Conservation (phyloP, 2,113 vertebrate genomes). For the Muntiacus muntjak region DNA sequence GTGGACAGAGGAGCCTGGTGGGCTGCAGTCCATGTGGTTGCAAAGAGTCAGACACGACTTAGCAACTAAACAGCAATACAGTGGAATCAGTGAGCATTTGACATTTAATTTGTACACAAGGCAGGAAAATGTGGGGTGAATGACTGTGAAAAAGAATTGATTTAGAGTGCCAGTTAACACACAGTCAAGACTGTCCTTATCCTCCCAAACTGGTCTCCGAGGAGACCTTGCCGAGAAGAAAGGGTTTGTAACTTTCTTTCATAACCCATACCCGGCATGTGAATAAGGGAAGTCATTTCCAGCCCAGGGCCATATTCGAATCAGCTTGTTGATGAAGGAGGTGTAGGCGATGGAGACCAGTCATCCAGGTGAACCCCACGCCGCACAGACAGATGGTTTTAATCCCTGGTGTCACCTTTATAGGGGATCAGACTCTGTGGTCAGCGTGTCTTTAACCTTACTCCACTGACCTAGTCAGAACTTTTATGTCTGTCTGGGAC, state of each 20-base stretch:
- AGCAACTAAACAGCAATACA: neutral
- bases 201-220: neutral
- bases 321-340: neutral
- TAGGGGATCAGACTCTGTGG: neutral
- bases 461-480: neutral
- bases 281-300: neutral
- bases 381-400: neutral
- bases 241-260: neutral
- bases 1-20: neutral
- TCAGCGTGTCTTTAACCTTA: neutral
- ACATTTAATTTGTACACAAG: neutral
- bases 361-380: neutral
- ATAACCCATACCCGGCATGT: rapidly evolving
- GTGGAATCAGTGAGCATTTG: neutral
- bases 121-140: neutral
- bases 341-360: neutral
- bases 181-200: neutral
- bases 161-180: neutral
- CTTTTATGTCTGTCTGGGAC: neutral
- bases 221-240: neutral
- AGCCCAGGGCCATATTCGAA: neutral
- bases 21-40: neutral
- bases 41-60: neutral
- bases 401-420: neutral
- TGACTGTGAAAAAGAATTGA: neutral